Base-by-base conservation (phyloP, 2,888 invertebrate species). In the Oxyteleia sp. region DNA sequence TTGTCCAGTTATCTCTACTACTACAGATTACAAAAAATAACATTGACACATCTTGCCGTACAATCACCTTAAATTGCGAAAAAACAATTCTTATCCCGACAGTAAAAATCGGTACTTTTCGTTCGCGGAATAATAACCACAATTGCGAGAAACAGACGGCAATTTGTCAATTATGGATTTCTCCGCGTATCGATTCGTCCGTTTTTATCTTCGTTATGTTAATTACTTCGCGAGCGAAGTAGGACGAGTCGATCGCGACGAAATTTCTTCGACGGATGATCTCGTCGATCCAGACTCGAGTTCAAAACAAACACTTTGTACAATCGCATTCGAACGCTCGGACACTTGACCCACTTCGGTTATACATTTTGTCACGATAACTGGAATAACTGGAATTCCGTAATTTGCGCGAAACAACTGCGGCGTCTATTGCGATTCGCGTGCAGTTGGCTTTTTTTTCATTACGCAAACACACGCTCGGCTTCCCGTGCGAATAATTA, bases 281-380 rank as follows among this genome's bases (percentile, higher is more conserved):
- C 72, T 43, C 41, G 29, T 45, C 29, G 45, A 29, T 43, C 45
- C 41, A 26, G 43, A 16, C 59, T 47, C 26, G 63, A 66, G 66
- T 23, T 51, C 47, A 66, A 66, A 66, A 66, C 66, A 66, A 66
- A 66, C 66, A 66, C 66, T 66, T 38, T 15, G 55, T 8, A 55
- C 63, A 55, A 55, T 75, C 61, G 64, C 64, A 23, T 63, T 61
- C 51, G 68, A 64, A 55, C 57, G 69, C 47, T 47, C 41, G 55
- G 47, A 64, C 55, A 64, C 74, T 75, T 64, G 74, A 75, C 74
- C 74, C 64, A 64, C 74, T 55, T 75, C 18, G 29, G 41, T 43
- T 23, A 43, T 13, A 72, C 29, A 71, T 71, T 75, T 75, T 75
- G 74, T 64, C 55, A 41, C 49, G 49, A 59, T 59, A 71, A 71